phyloP scores from a whole-genome alignment of 2,797 vertebrate genomes.

The Cossypha dichroa region DNA sequence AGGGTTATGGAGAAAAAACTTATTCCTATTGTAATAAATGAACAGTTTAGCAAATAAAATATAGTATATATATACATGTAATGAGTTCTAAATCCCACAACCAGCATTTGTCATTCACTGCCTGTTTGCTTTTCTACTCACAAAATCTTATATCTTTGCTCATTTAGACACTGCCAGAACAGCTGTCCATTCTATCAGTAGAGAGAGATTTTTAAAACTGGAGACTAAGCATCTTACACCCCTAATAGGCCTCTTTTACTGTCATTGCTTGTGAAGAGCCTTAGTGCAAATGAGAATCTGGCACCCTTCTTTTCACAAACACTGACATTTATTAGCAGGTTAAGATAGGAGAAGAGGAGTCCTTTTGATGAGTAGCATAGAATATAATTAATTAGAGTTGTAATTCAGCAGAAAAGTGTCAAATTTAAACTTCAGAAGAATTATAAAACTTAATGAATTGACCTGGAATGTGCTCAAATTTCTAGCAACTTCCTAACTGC shows the following conservation, averaged over 20 bases:
- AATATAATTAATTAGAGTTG: slow-evolving; percentile 53
- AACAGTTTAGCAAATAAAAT: background rate
- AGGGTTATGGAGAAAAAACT: background rate
- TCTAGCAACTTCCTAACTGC: background rate
- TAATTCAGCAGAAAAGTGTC: slow-evolving; percentile 53
- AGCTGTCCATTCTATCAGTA: background rate
- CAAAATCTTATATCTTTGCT: background rate
- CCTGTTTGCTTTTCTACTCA: background rate
- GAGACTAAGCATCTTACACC: background rate
- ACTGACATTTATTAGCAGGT: slow-evolving; percentile 39
- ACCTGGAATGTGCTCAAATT: background rate
- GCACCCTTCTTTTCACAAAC: background rate
- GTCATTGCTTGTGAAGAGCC: background rate
- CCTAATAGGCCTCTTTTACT: background rate
- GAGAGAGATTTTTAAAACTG: background rate
- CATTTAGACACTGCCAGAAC: background rate
- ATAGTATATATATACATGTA: background rate
- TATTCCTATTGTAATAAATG: background rate
- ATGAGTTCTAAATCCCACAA: background rate
- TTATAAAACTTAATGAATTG: slow-evolving; percentile 38
- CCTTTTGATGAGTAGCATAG: background rate
- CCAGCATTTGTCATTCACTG: background rate
- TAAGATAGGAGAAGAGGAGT: background rate
- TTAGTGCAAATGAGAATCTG: slow-evolving; percentile 24
- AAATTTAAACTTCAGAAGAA: slow-evolving; percentile 51